Base-by-base conservation (phyloP, 2,113 vertebrate species). In the Cephalopholis sonnerati region DNA sequence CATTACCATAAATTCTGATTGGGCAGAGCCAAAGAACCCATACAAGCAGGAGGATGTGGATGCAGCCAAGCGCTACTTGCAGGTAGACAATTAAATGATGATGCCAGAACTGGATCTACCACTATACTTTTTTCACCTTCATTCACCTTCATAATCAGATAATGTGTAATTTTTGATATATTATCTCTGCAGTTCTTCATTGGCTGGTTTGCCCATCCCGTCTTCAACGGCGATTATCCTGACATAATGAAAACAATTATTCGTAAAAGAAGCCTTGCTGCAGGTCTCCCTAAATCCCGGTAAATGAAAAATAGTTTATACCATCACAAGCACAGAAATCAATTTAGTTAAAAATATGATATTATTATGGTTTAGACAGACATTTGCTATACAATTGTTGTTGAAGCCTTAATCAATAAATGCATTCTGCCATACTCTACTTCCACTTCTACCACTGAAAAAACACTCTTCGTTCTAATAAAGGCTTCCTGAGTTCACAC, bases 401-500 rank as follows among this genome's bases (percentile, higher is more conserved):
- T 46, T 18, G 24, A 25, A 18, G 41, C 15, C 62, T 25, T 3
- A 25, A 20, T 18, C 1, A 50, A 48, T 48, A 48, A 64, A 62
- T 29, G 44, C 24, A 29, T 67, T 29, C 25, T 51, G 17, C 20
- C 46, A 50, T 29, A 7, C 16, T 25, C 32, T 7, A 13, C 15
- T 46, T 25, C 7, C 39, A 46, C 22, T 8, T 44, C 22, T 3
- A 15, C 63, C 39, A 13, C 5, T 12, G 5, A 17, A 11, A 41
- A 41, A 41, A 41, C 0, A 13, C 6, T 29, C 7, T 32, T 77
- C 2, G 59, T n/a, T 68, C 17, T 54, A 22, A 41, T 22, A 20
- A 10, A 97, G 97, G 61, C 97, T 98, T 81, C 97, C 97, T 48
- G 96, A 97, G 89, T 98, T 98, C 79, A 97, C 97, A 4, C 96